Evolutionary conservation across 2,113 vertebrate genomes (phyloP).

Genomic region (Bungarus multicinctus): DNA sequence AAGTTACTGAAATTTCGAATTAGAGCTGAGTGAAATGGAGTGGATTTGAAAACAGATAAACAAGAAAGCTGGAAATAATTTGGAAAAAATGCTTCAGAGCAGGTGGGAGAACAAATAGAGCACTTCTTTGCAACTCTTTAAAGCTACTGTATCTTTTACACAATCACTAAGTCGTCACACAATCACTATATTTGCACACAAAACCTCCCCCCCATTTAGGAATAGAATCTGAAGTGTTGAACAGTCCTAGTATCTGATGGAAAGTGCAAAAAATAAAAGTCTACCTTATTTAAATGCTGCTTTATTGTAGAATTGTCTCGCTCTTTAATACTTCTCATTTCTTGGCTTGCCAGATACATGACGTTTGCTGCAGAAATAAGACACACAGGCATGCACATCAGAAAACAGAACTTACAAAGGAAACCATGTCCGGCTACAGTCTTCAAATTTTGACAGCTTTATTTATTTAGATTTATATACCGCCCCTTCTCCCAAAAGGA

Average conservation of each 20-base stretch:
- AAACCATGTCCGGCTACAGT: neutral
- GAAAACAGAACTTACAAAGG: neutral
- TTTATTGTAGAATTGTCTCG: slow-evolving; percentile 83
- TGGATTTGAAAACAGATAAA: neutral
- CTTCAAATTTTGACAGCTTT: neutral
- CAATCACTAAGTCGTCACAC: neutral
- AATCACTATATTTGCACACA: neutral
- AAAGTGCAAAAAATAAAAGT: slow-evolving; percentile 25
- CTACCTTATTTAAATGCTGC: slow-evolving; percentile 88
- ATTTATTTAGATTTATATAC: too few relatives aligned
- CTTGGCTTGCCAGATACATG: slow-evolving; percentile 89
- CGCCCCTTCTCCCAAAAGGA: too few relatives aligned
- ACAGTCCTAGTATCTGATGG: neutral
- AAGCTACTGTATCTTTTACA: neutral
- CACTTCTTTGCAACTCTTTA: neutral
- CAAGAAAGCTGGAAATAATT: neutral
- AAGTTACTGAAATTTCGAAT: neutral
- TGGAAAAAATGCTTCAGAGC: neutral
- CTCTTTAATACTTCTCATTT: slow-evolving; percentile 85
- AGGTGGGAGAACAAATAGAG: neutral
- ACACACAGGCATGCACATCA: slow-evolving; percentile 11
- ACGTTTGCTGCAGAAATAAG: slow-evolving; percentile 77
- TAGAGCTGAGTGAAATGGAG: slow-evolving; percentile 1
- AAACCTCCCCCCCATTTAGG: neutral
- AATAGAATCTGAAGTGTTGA: neutral